Base-by-base conservation (phyloP, 2,888 invertebrate genomes). In the Hydriomena furcata region DNA sequence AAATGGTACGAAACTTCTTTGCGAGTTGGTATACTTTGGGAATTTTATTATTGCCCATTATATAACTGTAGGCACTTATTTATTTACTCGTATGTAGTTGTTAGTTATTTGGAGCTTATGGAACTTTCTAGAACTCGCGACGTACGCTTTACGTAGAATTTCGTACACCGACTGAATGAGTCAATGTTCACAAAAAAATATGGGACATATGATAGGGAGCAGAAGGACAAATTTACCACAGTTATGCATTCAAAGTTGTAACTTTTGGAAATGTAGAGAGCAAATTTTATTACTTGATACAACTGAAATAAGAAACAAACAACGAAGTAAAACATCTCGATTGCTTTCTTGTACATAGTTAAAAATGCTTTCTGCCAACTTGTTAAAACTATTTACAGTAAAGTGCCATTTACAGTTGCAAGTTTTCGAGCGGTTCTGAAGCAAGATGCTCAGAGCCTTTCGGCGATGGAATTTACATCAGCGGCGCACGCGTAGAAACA, bases 391-490 rank as follows among this genome's bases (percentile, higher is more conserved):
- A 55, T 50, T 55, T 47, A 52, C 44, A 50, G 48, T 44, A 31
- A 41, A 55, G 54, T 53, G 44, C 54, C 55, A 59, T 56, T 61
- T 58, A 55, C 50, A 49, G 58, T 46, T 30, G 51, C 46, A 55
- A 56, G 58, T 58, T 56, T 55, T 53, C 50, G 31, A 48, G 48
- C 10, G 48, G 35, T 52, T 47, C 31, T 31, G 35, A 42, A 28
- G 49, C 41, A 36, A 36, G 63, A 65, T 65, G 61, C 63, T 68
- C 60, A 63, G 60, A 67, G 66, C 73, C 76, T 79, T 66, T 73
- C 62, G 74, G 71, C 72, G 61, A 76, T 69, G 76, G 61, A 69
- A 71, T 78, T 77, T 76, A 78, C 78, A 84, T 83, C 71, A 73
- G 71, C 24, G 24, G 49, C 35, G 48, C 46, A 54, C 71, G 73